Evolutionary conservation across 1,140 invertebrate species (phyloP).

Genomic region (Aphaenogaster floridana): DNA sequence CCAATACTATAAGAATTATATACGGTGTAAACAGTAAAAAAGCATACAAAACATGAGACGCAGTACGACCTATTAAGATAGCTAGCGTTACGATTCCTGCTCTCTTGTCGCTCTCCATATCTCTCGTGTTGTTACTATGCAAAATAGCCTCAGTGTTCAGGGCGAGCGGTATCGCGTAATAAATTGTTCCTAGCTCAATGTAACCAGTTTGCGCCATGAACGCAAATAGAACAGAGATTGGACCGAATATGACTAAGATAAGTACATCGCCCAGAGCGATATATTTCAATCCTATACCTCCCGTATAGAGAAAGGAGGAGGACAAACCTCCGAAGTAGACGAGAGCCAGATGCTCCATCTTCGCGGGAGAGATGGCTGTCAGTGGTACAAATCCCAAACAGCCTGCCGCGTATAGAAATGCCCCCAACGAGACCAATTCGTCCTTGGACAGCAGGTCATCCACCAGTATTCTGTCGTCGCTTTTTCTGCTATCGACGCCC

Average conservation of each 20-base stretch:
- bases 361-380: conserved; percentile 93
- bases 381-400: conserved; percentile 95
- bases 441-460: conserved; percentile 95
- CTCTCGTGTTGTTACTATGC: conserved; percentile 97
- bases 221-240: conserved; percentile 97
- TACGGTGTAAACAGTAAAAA: conserved; percentile 97
- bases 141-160: conserved; percentile 98
- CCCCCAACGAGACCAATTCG: conserved; percentile 95
- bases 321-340: conserved; percentile 98
- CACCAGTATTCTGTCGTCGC: conserved; percentile 96
- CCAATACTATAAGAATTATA: conserved; percentile 94
- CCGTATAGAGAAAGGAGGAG: conserved; percentile 97
- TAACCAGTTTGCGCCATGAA: conserved; percentile 96
- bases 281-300: conserved; percentile 97
- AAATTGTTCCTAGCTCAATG: conserved; percentile 94
- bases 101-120: conserved; percentile 94
- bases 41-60: conserved; percentile 96
- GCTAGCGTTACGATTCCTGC: conserved; percentile 97
- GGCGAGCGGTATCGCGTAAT: conserved; percentile 97
- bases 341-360: conserved; percentile 97
- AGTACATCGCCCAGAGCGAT: conserved; percentile 97
- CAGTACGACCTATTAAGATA: conserved; percentile 96
- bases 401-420: conserved; percentile 94
- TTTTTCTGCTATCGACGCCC: conserved; percentile 96
- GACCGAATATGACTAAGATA: conserved; percentile 97